phyloP scores from a whole-genome alignment of 2,797 vertebrate species.

The Myotis pilosus region DNA sequence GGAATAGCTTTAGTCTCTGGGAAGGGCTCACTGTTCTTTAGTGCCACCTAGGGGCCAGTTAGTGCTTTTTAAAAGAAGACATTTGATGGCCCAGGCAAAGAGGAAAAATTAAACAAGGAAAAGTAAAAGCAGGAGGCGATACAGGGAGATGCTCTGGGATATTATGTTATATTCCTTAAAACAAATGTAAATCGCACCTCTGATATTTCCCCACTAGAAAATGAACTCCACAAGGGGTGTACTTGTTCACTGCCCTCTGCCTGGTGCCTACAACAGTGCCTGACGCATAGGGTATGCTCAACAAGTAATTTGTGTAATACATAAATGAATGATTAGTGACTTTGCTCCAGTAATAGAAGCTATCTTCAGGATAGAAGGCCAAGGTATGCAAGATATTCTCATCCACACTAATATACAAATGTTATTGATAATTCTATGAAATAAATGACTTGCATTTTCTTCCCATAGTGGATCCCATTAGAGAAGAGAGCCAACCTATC shows the following conservation, averaged over 20 bases:
- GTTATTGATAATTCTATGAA: not conserved
- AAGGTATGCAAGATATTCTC: not conserved
- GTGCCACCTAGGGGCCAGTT: slow-evolving; percentile 78
- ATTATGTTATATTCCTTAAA: not conserved
- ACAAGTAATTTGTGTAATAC: not conserved
- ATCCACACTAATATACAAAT: not conserved
- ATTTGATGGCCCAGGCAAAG: not conserved
- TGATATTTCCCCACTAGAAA: not conserved
- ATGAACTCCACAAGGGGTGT: not conserved
- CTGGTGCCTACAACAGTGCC: not conserved
- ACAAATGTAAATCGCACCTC: not conserved
- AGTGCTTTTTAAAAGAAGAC: slow-evolving; percentile 28
- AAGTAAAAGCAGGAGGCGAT: not conserved
- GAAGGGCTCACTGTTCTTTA: slow-evolving; percentile 47
- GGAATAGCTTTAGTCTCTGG: not conserved
- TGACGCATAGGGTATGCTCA: not conserved
- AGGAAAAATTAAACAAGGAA: not conserved
- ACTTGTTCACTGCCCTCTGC: not conserved
- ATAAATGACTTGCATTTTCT: not conserved
- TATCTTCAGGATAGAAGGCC: not conserved
- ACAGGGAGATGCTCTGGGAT: not conserved
- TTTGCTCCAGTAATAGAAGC: not conserved
- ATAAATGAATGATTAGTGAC: not conserved
- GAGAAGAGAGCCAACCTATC: not conserved
- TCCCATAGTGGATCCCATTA: not conserved